These are phyloP conservation scores for Porites lutea DNA, from an alignment of 64 coral and sea anemone genomes.

Conservation along the genomic window DNA sequence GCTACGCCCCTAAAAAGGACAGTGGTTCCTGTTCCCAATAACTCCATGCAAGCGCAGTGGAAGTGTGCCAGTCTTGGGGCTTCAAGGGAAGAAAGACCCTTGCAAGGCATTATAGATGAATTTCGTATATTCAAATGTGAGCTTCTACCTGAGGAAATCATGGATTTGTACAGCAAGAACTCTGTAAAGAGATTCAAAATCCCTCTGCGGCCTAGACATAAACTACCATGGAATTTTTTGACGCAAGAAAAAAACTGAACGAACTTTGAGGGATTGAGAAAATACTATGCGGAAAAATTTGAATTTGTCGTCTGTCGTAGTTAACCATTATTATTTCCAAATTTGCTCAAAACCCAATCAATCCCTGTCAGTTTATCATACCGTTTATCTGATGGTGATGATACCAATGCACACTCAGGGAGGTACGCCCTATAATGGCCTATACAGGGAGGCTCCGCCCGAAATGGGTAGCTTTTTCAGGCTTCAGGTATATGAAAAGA, in stretches of 20 bases:
- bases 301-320: neutral
- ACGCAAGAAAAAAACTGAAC: neutral
- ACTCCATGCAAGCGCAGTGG: constrained; percentile 66
- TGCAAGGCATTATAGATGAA: constrained; percentile 85
- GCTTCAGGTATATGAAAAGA: no score
- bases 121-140: constrained; percentile 96
- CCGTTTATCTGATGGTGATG: no score
- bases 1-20: constrained; percentile 9
- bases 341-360: no score
- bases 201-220: constrained; percentile 22
- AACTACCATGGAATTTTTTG: neutral
- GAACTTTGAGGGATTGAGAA: neutral
- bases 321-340: no score
- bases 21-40: constrained; percentile 14
- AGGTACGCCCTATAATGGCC: no score
- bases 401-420: no score
- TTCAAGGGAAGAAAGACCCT: constrained; percentile 57
- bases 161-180: constrained; percentile 87
- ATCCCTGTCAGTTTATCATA: no score
- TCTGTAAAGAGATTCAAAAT: constrained; percentile 81
- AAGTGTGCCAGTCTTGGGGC: constrained; percentile 78
- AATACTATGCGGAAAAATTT: neutral
- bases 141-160: constrained; percentile 82
- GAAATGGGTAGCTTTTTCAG: no score
- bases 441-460: no score